These are phyloP conservation scores for Temnopleurus reevesii DNA, from an alignment of 53 echinoderm and acorn worm genomes.

Conservation along the genomic window DNA sequence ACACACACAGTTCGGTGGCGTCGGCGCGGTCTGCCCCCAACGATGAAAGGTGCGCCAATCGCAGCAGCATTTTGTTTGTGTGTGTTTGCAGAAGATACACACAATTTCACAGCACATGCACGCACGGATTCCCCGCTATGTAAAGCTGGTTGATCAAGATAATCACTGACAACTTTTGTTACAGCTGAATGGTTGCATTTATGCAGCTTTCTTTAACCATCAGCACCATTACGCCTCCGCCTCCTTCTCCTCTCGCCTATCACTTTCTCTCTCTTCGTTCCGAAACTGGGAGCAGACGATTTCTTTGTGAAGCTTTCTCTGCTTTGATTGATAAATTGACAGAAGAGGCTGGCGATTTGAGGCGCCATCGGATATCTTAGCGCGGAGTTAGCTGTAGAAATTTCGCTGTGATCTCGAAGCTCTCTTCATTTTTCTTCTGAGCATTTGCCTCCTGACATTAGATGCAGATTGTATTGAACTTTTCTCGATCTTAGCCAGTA, in stretches of 20 bases:
- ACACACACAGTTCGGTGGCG: neutral
- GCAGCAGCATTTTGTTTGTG: neutral
- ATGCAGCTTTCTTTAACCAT: conserved; percentile 24
- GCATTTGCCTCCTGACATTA: neutral
- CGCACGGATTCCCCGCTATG: neutral
- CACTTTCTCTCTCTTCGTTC: neutral
- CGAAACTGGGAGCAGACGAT: neutral
- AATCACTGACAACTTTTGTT: conserved; percentile 32
- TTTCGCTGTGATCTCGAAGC: neutral
- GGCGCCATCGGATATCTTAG: conserved; percentile 6
- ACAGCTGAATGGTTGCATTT: conserved; percentile 16
- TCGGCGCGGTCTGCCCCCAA: conserved; percentile 28
- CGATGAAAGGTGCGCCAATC: neutral
- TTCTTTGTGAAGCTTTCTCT: conserved; percentile 18
- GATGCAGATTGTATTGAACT: neutral
- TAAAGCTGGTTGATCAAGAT: neutral
- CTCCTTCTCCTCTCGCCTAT: neutral
- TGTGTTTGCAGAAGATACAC: no score
- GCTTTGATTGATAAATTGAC: conserved; percentile 23
- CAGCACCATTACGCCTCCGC: neutral
- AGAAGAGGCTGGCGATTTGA: neutral
- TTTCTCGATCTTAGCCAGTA: neutral
- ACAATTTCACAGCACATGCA: neutral
- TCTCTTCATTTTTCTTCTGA: neutral
- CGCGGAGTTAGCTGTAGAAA: neutral